Base-by-base conservation (phyloP, 2,888 invertebrate genomes). In the Nomada hirtipes region DNA sequence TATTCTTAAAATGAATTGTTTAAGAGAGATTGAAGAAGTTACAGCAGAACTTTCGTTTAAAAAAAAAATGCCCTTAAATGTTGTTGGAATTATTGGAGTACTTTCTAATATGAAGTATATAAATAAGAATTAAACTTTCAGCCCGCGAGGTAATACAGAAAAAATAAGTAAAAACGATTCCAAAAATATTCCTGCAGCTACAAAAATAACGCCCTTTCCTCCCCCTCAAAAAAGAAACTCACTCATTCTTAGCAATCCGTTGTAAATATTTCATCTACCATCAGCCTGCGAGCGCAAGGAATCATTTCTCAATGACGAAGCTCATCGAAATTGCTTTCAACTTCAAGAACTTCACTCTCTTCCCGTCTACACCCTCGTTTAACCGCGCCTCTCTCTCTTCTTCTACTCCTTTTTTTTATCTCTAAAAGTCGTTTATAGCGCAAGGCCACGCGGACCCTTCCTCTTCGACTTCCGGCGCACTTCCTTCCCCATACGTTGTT, bases 391-490 rank as follows among this genome's bases (percentile, higher is more conserved):
- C 55, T 69, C 26, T 44, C n/a, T 42, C 20, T 26, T 69, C 26
- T 26, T 29, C 18, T 57, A 60, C 52, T 68, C 69, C n/a, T 63
- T 65, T 36, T 76, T 26, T 73, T 80, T 65, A 60, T 72, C 74
- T 67, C 63, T 53, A 75, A 84, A 83, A 85, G 82, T 87, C 83
- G 89, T 89, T 87, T 86, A 87, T 87, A 88, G 89, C 87, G 82
- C 88, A 89, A 89, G 89, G 89, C 89, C 89, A 86, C 79, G 67
- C 77, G 78, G 60, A 69, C 84, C 84, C 85, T 86, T 82, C 74
- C 83, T 76, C 74, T 64, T 74, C 81, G 65, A 86, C 89, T 84
- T 89, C 88, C 86, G 83, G 86, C 75, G 79, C 83, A 82, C 84
- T 87, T 88, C 88, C 84, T 88, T 69, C 75, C 81, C 68, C 59